Conservation (phyloP, 2,113 vertebrate species). For the Myrmecobius fasciatus region DNA sequence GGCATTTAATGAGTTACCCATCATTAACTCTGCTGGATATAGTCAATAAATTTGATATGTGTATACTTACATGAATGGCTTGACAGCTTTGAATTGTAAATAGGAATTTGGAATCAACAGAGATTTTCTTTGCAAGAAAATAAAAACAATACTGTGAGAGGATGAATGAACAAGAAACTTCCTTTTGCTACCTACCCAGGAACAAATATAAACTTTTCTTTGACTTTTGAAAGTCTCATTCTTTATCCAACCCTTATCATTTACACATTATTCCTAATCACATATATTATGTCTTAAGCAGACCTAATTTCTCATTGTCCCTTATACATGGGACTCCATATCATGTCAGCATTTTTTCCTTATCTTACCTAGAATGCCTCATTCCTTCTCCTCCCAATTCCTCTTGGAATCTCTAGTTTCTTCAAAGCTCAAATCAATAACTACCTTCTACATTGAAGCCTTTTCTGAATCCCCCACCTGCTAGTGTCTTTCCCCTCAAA, state of each 20-base stretch:
- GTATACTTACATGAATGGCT: conserved; percentile 60
- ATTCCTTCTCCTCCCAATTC: neutral
- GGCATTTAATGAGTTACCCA: conserved; percentile 71
- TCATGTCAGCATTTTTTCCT: neutral
- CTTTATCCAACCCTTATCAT: neutral
- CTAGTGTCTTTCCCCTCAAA: neutral
- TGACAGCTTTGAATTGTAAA: conserved; percentile 70
- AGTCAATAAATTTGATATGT: conserved; percentile 70
- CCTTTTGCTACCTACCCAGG: neutral
- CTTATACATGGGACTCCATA: neutral
- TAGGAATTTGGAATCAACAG: conserved; percentile 55
- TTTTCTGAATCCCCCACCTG: neutral
- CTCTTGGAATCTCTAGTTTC: neutral
- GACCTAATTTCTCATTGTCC: neutral
- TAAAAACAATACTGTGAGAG: conserved; percentile 44
- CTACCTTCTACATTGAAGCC: neutral
- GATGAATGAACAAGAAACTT: conserved; percentile 39
- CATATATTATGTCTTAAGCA: neutral
- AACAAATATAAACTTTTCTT: neutral
- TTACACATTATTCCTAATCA: neutral
- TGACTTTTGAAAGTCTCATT: neutral
- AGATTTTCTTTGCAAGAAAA: conserved; percentile 66
- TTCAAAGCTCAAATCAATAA: neutral
- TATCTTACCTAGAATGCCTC: neutral
- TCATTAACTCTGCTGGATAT: conserved; percentile 65